Evolutionary conservation across 2,113 vertebrate genomes (phyloP), one percentile per base, ranked within the genome.

Genomic region (Zosterops hypoxanthus): DNA sequence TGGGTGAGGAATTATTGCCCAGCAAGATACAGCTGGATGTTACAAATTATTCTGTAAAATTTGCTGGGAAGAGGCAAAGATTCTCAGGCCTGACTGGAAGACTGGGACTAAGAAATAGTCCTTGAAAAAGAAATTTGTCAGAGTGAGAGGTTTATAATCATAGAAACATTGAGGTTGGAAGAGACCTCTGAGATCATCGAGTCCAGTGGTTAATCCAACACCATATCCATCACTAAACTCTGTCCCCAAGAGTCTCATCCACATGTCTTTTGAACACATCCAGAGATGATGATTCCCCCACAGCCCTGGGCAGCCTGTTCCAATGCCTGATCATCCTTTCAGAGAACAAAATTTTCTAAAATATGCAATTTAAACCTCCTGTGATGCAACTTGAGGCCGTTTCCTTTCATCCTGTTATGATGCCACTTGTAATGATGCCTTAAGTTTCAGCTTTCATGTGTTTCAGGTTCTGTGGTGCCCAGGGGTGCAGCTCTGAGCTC

Each of bases 251-350:
- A 44, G 59, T 31, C 59, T 44, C 76, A 57, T 33, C 42, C 68
- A 50, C 17, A 1, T 0, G 1, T 10, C 9, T 9, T 29, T 19
- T 20, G 4, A 44, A 23, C 26, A 24, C 8, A n/a, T 73, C 5
- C 28, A 88, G 59, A 25, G 19, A 9, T 36, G 52, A 14, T 57
- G 23, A 33, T 18, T 59, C 28, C 52, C 50, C 14, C 19, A 4
- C n/a, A 47, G n/a, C 55, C 39, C 15, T 46, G 46, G 16, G 26
- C 46, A 69, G 23, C 14, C 50, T 33, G 17, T 5, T 33, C 36
- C 12, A 9, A 29, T n/a, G 5, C 14, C 44, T 52, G 23, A 16
- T 6, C 12, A 59, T 7, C 22, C 44, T 36, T 52, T 20, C 52
- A 44, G 33, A 28, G 8, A 52, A 50, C 8, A 36, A 23, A 9